Conservation (phyloP, 2,888 invertebrate species). For the Blastobasis adustella region DNA sequence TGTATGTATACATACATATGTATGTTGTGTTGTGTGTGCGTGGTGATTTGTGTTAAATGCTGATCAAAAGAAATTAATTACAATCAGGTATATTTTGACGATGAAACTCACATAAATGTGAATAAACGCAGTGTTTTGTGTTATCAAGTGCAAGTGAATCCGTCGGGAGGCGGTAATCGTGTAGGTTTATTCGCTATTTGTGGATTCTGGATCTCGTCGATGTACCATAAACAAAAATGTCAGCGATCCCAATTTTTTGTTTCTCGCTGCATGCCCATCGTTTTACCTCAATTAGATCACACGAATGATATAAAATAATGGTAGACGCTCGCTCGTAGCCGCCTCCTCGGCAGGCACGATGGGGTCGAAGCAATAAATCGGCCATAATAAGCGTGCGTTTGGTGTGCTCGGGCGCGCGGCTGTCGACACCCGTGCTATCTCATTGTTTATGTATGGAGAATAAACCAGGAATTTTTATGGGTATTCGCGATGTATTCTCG, state of each 20-base stretch:
- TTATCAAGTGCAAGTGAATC: slow-evolving; percentile 70
- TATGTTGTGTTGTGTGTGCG: slow-evolving; percentile 75
- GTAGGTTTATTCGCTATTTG: slow-evolving; percentile 72
- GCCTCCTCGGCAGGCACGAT: slow-evolving; percentile 38
- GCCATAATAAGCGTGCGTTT: slow-evolving; percentile 70
- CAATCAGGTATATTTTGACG: slow-evolving; percentile 65
- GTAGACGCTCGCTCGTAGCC: slow-evolving; percentile 56
- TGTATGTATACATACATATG: slow-evolving; percentile 45
- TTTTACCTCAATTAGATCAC: slow-evolving; percentile 70
- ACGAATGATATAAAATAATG: slow-evolving; percentile 68
- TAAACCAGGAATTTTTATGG: slow-evolving; percentile 68
- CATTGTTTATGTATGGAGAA: slow-evolving; percentile 75
- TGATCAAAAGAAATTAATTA: slow-evolving; percentile 67
- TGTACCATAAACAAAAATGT: slow-evolving; percentile 77
- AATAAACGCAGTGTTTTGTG: slow-evolving; percentile 66
- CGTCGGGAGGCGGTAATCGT: slow-evolving; percentile 74
- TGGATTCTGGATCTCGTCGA: slow-evolving; percentile 72
- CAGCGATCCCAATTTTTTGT: slow-evolving; percentile 75
- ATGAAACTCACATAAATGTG: slow-evolving; percentile 71
- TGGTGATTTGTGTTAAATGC: slow-evolving; percentile 75
- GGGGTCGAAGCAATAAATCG: slow-evolving; percentile 57
- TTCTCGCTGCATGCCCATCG: slow-evolving; percentile 70
- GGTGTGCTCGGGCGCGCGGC: slow-evolving; percentile 65
- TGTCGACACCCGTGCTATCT: slow-evolving; percentile 70
- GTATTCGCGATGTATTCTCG: slow-evolving; percentile 47